A percentile compares a stretch with the other conserved stretches of the same genome.
phyloP scores from a whole-genome alignment of 2,888 invertebrate genomes.

The Cheilosia vulpina region DNA sequence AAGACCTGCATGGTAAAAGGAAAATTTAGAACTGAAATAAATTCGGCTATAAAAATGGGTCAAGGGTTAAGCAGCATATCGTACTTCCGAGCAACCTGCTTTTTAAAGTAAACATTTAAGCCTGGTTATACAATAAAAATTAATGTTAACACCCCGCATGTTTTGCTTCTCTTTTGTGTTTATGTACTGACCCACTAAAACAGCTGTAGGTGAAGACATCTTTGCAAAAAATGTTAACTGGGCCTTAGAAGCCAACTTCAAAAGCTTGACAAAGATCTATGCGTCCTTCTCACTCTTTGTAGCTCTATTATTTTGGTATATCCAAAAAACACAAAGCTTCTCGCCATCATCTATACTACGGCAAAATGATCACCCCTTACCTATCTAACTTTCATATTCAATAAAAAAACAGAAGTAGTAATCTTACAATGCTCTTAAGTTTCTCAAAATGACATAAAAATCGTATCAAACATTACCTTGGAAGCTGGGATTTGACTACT shows the following conservation, averaged over 20 bases:
- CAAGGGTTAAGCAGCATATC: too few relatives aligned
- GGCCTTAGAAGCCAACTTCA: not conserved
- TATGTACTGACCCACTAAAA: too few relatives aligned
- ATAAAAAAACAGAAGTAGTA: not conserved
- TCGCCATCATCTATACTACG: not conserved
- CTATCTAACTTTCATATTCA: conserved; percentile 14
- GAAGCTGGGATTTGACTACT: conserved; percentile 65
- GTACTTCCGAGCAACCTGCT: too few relatives aligned
- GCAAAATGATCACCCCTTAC: not conserved
- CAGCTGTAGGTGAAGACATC: not conserved
- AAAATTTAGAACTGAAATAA: too few relatives aligned
- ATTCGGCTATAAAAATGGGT: too few relatives aligned
- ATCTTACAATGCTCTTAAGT: conserved; percentile 21
- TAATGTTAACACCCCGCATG: too few relatives aligned
- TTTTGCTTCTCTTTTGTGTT: too few relatives aligned
- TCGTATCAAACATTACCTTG: conserved; percentile 63
- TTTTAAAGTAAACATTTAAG: too few relatives aligned
- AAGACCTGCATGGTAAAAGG: too few relatives aligned
- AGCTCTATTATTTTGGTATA: conserved; percentile 6
- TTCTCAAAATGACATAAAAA: conserved; percentile 48
- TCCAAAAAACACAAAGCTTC: not conserved
- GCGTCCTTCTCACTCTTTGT: conserved; percentile 53
- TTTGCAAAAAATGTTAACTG: not conserved
- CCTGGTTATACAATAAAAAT: too few relatives aligned
- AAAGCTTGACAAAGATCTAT: conserved; percentile 19